Evolutionary conservation across 2,888 invertebrate species (phyloP).

Genomic region (Macaria notata): DNA sequence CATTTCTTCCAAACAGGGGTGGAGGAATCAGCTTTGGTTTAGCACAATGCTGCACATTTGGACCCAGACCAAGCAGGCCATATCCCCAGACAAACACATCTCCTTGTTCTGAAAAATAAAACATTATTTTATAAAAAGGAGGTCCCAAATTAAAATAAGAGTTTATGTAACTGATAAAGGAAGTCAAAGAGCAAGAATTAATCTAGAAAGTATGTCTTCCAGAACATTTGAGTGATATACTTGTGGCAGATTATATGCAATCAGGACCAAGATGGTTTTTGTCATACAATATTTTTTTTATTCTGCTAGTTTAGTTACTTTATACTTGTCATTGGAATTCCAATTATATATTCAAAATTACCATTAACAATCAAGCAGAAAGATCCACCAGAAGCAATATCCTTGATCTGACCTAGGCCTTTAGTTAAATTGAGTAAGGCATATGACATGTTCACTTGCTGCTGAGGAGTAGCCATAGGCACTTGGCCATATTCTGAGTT

Average conservation of each 20-base stretch:
- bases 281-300: no score
- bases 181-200: no score
- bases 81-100: constrained; percentile 96
- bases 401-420: constrained; percentile 88
- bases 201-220: no score
- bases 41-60: constrained; percentile 84
- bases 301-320: no score
- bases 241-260: no score
- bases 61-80: constrained; percentile 95
- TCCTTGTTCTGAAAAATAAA: constrained; percentile 84
- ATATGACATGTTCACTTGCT: constrained; percentile 89
- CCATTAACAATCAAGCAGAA: constrained; percentile 93
- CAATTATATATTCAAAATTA: constrained; percentile 43
- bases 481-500: constrained; percentile 97
- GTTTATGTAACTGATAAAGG: no score
- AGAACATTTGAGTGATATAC: no score
- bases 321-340: no score
- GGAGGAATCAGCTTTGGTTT: constrained; percentile 89
- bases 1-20: constrained; percentile 92
- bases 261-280: no score
- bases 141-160: no score
- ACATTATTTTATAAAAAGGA: no score
- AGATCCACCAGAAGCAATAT: constrained; percentile 93
- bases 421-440: constrained; percentile 82
- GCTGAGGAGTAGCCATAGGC: constrained; percentile 70